Percentiles rank a stretch among this genome's conserved stretches.
Conservation (phyloP, 2,113 vertebrate species). For the Alethe diademata region DNA sequence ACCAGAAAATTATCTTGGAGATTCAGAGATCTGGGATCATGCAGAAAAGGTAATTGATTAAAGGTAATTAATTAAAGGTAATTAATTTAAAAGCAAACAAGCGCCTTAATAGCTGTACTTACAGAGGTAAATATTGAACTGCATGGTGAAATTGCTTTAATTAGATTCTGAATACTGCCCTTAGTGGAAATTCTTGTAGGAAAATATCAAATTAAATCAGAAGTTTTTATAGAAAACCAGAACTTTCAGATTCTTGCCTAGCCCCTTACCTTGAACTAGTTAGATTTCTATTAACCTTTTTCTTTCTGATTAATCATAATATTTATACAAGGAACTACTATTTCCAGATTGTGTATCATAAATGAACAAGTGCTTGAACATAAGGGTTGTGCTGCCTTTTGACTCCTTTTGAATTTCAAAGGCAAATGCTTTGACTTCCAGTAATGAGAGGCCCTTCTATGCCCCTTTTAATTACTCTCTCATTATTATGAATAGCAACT, state of each 20-base stretch:
- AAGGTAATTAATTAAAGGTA: slow-evolving; percentile 82
- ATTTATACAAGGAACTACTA: neutral
- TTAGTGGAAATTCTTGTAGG: neutral
- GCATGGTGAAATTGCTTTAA: neutral
- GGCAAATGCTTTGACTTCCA: neutral
- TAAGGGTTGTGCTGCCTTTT: neutral
- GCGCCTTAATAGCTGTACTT: neutral
- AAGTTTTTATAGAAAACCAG: neutral
- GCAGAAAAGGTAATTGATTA: slow-evolving; percentile 85
- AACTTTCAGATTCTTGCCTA: neutral
- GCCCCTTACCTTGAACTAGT: neutral
- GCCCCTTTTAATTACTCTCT: neutral
- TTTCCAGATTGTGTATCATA: neutral
- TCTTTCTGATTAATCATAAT: neutral
- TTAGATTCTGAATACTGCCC: neutral
- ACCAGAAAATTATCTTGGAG: slow-evolving; percentile 89
- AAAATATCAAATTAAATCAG: neutral
- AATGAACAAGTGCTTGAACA: neutral
- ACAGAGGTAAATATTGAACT: neutral
- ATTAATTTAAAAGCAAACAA: neutral
- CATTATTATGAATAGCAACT: slow-evolving; percentile 81
- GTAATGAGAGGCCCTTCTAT: neutral
- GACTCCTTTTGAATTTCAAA: neutral
- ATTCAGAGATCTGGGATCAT: slow-evolving; percentile 84
- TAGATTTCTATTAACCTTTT: neutral